Evolutionary conservation across 2,113 vertebrate species (phyloP).

Genomic region (Orthonyx spaldingii): DNA sequence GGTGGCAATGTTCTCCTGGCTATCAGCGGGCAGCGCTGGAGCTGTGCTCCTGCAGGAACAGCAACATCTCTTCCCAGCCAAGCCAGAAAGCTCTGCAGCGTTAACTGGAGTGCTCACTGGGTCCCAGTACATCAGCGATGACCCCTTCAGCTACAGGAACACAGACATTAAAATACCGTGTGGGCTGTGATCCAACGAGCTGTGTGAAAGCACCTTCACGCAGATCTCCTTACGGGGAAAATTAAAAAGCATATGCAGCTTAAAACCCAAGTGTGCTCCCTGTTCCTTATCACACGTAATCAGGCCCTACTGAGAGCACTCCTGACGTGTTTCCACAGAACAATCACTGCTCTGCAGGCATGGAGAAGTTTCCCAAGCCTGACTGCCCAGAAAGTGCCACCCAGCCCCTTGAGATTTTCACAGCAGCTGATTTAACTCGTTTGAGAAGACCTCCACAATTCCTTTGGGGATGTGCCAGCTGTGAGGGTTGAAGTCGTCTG

Average conservation of each 20-base stretch:
- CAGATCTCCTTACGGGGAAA: not conserved
- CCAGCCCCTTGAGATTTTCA: too few relatives aligned
- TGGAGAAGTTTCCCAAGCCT: not conserved
- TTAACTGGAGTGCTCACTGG: conserved; percentile 44
- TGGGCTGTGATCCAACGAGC: conserved; percentile 12
- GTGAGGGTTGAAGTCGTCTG: not conserved
- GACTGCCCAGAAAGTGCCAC: not conserved
- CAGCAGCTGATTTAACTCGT: not conserved
- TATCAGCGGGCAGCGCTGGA: not conserved
- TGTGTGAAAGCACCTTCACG: not conserved
- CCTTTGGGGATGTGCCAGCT: not conserved
- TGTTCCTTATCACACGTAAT: not conserved
- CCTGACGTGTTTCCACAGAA: rapidly evolving
- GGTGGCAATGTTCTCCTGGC: conserved; percentile 74
- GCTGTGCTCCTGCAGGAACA: not conserved
- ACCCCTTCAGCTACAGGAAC: conserved; percentile 34
- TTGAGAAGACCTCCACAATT: not conserved
- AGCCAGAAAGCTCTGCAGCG: conserved; percentile 45
- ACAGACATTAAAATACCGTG: conserved; percentile 41
- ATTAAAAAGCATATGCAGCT: not conserved
- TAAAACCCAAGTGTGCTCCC: not conserved
- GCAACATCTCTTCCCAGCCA: not conserved
- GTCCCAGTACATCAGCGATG: not conserved
- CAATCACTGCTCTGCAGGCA: not conserved
- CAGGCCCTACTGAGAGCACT: not conserved